Evolutionary conservation across 2,113 vertebrate genomes (phyloP), one percentile per base, ranked within the genome.

Genomic region (Oriolus oriolus): DNA sequence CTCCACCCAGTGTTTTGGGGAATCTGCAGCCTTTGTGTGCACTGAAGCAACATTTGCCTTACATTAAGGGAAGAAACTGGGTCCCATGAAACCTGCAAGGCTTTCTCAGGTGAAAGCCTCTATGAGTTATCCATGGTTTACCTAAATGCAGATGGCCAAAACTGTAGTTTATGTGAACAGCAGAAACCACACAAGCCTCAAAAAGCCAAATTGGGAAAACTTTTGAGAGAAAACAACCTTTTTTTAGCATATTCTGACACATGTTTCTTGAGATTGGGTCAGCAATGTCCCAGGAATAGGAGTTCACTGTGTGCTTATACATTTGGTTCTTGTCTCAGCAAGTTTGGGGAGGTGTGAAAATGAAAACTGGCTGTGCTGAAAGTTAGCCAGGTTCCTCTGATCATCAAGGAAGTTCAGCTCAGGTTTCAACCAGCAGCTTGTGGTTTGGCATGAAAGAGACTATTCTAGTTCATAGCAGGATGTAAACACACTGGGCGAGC

Each of bases 281-380:
- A 91, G 82, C 75, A 42, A 8, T 3, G 21, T 33, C 78, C 35
- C 63, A 59, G 28, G 57, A 82, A 71, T 0, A 42, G 41, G 53
- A 89, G 35, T 27, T 93, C 42, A 19, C 15, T 65, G 21, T 59
- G 31, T 35, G 44, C 42, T 64, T 3, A 0, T 56, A 83, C 50
- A 70, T 69, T 63, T 88, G 75, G 63, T 84, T 93, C 59, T 59
- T 49, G 70, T 80, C 59, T 39, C 78, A 90, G 94, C 31, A 71
- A 63, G 79, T 30, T 22, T 59, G 49, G 41, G 91, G 81, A 93
- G 52, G 89, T 85, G 90, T 66, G 66, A 96, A 96, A 96, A 87
- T 19, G 35, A 85, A 88, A 95, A 85, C 66, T 76, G 53, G 18
- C 63, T 94, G 59, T 54, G 80, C 73, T 94, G 52, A 65, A 95